A percentile compares a stretch with the other conserved stretches of the same genome.
These are phyloP conservation scores for Alethe diademata DNA, from an alignment of 2,113 vertebrate genomes.

Conservation along the genomic window DNA sequence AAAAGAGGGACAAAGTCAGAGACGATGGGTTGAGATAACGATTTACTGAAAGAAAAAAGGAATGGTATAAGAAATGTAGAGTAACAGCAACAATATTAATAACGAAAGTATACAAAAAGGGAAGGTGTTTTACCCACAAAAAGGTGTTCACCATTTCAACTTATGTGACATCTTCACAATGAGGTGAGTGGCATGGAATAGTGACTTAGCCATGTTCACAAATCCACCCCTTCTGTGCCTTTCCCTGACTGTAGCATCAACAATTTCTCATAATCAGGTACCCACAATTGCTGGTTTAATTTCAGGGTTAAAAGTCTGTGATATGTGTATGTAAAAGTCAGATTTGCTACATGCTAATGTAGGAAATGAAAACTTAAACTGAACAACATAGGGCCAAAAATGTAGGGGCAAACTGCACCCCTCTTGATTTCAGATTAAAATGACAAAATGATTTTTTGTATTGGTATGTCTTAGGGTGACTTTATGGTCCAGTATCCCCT, in stretches of 20 bases:
- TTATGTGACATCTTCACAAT: neutral
- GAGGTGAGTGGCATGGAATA: neutral
- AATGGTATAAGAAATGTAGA: neutral
- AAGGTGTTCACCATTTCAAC: neutral
- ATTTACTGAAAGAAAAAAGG: neutral
- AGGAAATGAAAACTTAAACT: neutral
- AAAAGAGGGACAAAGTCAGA: neutral
- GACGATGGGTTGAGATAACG: accelerated
- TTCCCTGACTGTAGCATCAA: neutral
- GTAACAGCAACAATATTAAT: neutral
- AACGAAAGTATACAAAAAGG: neutral
- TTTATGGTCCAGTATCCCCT: accelerated
- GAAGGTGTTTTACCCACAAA: neutral
- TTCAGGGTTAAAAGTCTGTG: neutral
- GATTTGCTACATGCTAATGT: neutral
- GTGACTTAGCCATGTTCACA: neutral
- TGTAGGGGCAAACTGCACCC: neutral
- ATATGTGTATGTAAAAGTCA: neutral
- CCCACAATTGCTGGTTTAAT: neutral
- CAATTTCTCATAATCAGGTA: neutral
- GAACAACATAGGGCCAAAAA: neutral
- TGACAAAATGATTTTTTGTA: neutral
- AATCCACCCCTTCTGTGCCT: neutral
- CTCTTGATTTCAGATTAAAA: neutral
- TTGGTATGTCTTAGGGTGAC: neutral